phyloP scores from a whole-genome alignment of 2,888 invertebrate genomes.

The Sphaerophoria taeniata region DNA sequence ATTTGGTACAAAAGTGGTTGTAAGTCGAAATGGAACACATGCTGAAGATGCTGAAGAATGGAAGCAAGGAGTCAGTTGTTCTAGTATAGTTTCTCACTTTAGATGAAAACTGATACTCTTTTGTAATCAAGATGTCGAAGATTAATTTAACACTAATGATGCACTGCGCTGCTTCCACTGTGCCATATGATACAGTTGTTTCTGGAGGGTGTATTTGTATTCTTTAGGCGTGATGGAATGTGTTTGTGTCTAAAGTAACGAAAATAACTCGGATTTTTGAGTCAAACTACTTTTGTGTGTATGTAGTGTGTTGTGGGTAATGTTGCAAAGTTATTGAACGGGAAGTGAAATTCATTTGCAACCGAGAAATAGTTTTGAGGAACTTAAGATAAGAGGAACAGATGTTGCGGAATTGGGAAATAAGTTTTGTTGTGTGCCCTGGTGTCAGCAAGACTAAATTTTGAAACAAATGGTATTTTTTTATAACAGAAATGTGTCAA shows the following conservation, averaged over 20 bases:
- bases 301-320: not conserved
- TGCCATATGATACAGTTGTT: constrained; percentile 63
- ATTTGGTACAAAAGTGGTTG: constrained; percentile 23
- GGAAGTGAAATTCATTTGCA: no score
- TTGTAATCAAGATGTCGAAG: constrained; percentile 68
- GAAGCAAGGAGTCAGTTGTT: not conserved
- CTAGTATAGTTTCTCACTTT: constrained; percentile 17
- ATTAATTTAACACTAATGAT: constrained; percentile 59
- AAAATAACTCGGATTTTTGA: constrained; percentile 19
- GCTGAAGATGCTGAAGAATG: no score
- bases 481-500: no score
- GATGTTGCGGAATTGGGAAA: no score
- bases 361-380: no score
- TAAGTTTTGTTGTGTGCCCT: no score
- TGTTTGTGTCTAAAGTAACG: constrained; percentile 11
- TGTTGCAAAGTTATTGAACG: not conserved
- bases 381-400: no score
- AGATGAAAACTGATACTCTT: constrained; percentile 63
- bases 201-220: constrained; percentile 23
- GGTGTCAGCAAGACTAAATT: no score
- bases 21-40: constrained; percentile 23
- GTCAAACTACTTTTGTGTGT: not conserved
- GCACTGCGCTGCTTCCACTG: not conserved
- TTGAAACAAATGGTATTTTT: no score
- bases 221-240: constrained; percentile 13